Percentiles rank a stretch among this genome's conserved stretches.
Evolutionary conservation across 1,140 invertebrate genomes (phyloP).

Genomic region (Leptoteleia sp.): DNA sequence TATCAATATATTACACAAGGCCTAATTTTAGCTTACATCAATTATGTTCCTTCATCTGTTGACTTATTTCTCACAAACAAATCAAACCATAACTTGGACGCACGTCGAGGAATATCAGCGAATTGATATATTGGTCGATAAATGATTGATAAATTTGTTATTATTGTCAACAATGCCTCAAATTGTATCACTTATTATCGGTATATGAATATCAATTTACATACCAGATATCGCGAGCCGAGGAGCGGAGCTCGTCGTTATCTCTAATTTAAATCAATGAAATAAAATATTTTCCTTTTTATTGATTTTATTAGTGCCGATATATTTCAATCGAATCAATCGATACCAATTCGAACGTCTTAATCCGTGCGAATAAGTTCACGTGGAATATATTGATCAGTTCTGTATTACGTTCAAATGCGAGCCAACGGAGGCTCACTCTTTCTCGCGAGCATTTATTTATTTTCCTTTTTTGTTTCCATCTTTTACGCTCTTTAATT

Average conservation of each 20-base stretch:
- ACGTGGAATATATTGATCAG: no score
- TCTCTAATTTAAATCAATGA: slow-evolving; percentile 3
- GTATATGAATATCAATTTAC: slow-evolving; percentile 31
- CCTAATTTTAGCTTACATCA: no score
- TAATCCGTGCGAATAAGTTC: no score
- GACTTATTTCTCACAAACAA: not conserved
- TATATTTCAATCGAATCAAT: no score
- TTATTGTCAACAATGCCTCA: slow-evolving; percentile 36
- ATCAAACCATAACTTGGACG: not conserved
- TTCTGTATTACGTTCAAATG: no score
- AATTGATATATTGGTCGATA: slow-evolving; percentile 32
- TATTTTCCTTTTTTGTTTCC: no score
- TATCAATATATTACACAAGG: no score
- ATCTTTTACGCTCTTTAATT: no score
- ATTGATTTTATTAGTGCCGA: slow-evolving; percentile 12
- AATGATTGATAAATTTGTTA: slow-evolving; percentile 41
- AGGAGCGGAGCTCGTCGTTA: slow-evolving; percentile 13
- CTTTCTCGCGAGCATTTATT: no score
- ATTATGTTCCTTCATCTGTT: no score
- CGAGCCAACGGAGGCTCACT: no score
- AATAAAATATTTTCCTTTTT: slow-evolving; percentile 5
- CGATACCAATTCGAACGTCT: no score
- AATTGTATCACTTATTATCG: slow-evolving; percentile 25
- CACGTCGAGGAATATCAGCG: slow-evolving; percentile 11
- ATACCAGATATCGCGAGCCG: slow-evolving; percentile 12